Percentiles rank a stretch among this genome's conserved stretches.
Evolutionary conservation across 2,113 vertebrate genomes (phyloP).

Genomic region (Furnarius figulus): DNA sequence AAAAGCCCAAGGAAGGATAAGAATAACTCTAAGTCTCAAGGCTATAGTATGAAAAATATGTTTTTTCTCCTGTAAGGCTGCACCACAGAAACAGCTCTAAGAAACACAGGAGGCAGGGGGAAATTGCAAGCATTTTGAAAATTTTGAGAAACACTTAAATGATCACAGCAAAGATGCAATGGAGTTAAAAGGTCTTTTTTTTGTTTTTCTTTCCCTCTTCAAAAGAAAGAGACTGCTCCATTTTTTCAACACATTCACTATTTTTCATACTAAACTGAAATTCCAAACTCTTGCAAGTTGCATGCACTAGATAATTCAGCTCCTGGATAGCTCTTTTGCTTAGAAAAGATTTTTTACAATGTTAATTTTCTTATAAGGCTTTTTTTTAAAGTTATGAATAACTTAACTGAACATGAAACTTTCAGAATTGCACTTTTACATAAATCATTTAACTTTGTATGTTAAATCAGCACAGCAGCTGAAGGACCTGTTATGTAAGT

Average conservation of each 20-base stretch:
- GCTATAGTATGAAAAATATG: not conserved
- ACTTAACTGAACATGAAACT: not conserved
- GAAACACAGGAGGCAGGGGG: not conserved
- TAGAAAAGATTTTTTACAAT: not conserved
- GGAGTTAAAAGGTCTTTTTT: not conserved
- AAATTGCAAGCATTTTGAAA: not conserved
- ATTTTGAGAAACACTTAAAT: not conserved
- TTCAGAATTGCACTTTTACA: not conserved
- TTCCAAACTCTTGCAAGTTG: not conserved
- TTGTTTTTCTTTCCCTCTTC: not conserved
- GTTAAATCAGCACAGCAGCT: not conserved
- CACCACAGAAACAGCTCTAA: not conserved
- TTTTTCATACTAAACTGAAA: not conserved
- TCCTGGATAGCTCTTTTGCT: not conserved
- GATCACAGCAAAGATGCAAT: not conserved
- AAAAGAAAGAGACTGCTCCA: not conserved
- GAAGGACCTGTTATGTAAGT: not conserved
- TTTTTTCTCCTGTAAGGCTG: not conserved
- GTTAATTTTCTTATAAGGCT: not conserved
- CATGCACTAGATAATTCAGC: not conserved
- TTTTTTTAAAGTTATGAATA: not conserved
- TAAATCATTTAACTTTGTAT: not conserved
- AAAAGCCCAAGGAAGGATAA: not conserved
- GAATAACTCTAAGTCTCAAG: not conserved
- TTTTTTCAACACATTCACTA: not conserved